Evolutionary conservation across 2,888 invertebrate species (phyloP), one percentile per base, ranked within the genome.

Genomic region (Margaritifera margaritifera): DNA sequence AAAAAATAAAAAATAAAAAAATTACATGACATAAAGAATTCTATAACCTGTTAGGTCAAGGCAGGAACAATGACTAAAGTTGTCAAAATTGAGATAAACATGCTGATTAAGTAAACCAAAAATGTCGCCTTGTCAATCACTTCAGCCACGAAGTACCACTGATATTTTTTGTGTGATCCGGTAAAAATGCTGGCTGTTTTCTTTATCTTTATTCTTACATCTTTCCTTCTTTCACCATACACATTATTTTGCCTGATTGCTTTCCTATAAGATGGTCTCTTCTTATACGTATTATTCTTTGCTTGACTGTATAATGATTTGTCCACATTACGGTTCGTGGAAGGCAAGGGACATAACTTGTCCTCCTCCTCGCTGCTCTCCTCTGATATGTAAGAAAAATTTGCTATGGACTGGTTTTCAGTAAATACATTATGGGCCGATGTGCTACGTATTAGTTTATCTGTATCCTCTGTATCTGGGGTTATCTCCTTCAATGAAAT

Each of bases 141-240:
- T 62, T 86, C 85, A 8, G 87, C 86, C 19, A 86, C 82, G 69
- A 78, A 86, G 60, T 78, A 84, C 87, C 87, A 87, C 66, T 86
- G 78, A 31, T 82, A 75, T 69, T 84, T 84, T 61, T 66, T 70
- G 57, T 77, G 66, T 51, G 71, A 61, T 24, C 58, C 58, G 11
- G 66, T 63, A 18, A 75, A 56, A 42, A 70, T 31, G 11, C 68
- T 65, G 20, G 61, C 18, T 31, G 31, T 50, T 42, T 42, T 42
- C 20, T 6, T 61, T 52, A 11, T 61, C 61, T 51, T 50, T 61
- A 6, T 61, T 11, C 4, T 20, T 51, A 31, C 31, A 22, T 18
- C 27, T 59, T 58, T 50, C 15, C 27, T 19, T 19, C n/a, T 6
- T 22, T 15, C 6, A 42, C 52, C 64, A 55, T 20, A 27, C 8